Evolutionary conservation across 2,113 vertebrate species (phyloP).

Genomic region (Sprattus sprattus): DNA sequence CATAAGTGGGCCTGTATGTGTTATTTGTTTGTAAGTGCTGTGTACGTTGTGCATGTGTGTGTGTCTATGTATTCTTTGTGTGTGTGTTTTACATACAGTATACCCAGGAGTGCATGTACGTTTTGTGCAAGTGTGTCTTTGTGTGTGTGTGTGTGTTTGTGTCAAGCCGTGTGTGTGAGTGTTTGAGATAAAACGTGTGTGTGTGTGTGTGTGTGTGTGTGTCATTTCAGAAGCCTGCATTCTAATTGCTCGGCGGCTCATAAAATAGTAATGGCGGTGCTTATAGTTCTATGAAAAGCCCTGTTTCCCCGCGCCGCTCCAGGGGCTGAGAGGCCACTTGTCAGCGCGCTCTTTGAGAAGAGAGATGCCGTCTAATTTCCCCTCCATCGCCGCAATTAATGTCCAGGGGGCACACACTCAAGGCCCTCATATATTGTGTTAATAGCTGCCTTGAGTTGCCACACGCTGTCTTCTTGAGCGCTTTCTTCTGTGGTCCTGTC

Average conservation of each 20-base stretch:
- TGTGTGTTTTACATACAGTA: too few relatives aligned
- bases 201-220: too few relatives aligned
- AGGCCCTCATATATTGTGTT: conserved; percentile 32
- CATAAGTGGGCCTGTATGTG: neutral
- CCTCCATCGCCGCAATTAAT: conserved; percentile 45
- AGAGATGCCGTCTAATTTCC: conserved; percentile 44
- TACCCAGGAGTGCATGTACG: too few relatives aligned
- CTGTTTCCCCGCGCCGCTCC: neutral
- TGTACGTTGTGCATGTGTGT: too few relatives aligned
- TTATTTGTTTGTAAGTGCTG: too few relatives aligned
- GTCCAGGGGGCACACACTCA: conserved; percentile 34
- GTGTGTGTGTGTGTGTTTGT: too few relatives aligned
- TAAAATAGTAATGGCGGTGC: conserved; percentile 27
- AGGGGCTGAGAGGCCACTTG: conserved; percentile 29
- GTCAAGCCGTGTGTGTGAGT: too few relatives aligned
- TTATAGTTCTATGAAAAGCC: conserved; percentile 12
- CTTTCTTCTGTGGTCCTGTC: neutral
- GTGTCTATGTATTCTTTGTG: too few relatives aligned
- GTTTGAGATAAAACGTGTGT: too few relatives aligned
- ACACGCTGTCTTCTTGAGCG: neutral
- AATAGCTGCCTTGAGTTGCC: conserved; percentile 34
- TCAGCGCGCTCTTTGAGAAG: conserved; percentile 35
- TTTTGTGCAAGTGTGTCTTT: too few relatives aligned
- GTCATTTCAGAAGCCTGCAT: neutral
- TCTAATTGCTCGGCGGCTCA: conserved; percentile 12